Evolutionary conservation across 2,113 vertebrate species (phyloP), one percentile per base, ranked within the genome.

Genomic region (Oceanites oceanicus): DNA sequence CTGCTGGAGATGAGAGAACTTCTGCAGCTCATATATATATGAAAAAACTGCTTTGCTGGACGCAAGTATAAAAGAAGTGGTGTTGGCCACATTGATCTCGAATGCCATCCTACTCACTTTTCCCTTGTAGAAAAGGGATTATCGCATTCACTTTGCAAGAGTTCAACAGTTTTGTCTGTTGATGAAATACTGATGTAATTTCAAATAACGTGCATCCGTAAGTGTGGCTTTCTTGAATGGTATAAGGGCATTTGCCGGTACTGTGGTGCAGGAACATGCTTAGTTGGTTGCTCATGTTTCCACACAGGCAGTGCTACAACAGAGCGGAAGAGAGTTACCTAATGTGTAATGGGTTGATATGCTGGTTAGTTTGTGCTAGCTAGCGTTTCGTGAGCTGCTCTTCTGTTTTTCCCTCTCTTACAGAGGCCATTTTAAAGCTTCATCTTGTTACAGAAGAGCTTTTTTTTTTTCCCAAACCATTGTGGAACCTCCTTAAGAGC

Each of bases 381-480:
- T 62, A 56, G 72, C 23, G 1, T 59, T 58, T 79, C 74, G 55
- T 55, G 63, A 87, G 55, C 80, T 88, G 92, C 76, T 72, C 42
- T 58, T 80, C 40, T 88, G 15, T 9, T 53, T 61, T 38, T 19
- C 9, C 58, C 49, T 66, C 55, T 55, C 58, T 71, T 25, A 29
- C 38, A 71, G 83, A 88, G 83, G 44, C 61, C 34, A 5, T 71
- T 15, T 75, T 55, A 82, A 94, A 90, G 67, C 91, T 92, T 65
- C 62, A 14, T 83, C 87, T 72, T 82, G 42, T 52, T 89, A 76
- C 45, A 90, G 95, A 91, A 70, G 73, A 80, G 59, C 42, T 92
- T 45, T 47, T 63, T 11, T 30, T 50, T 36, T 44, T 5, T 42
- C 7, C 86, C 81, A 68, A 90, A 74, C 76, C 18, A 4, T 36